These are phyloP conservation scores for Harpalus rubripes DNA, from an alignment of 2,888 invertebrate species.

Conservation along the genomic window DNA sequence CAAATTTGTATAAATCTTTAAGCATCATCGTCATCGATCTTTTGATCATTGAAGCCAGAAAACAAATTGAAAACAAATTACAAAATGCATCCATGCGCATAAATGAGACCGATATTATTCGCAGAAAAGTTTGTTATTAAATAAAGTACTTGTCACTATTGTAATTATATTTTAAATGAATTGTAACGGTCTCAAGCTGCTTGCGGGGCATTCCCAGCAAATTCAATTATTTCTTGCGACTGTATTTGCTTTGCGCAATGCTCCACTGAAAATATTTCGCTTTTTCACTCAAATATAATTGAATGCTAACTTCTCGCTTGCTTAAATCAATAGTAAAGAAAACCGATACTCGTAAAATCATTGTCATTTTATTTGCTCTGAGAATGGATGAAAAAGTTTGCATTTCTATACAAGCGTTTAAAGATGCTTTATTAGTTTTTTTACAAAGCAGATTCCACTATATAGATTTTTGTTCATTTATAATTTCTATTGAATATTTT, in stretches of 20 bases:
- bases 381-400: neutral
- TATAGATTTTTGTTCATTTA: neutral
- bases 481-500: neutral
- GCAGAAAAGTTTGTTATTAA: constrained; percentile 47
- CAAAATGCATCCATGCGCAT: constrained; percentile 44
- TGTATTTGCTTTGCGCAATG: constrained; percentile 22
- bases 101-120: constrained; percentile 52
- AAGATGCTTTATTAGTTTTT: neutral
- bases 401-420: neutral
- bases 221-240: constrained; percentile 23
- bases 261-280: neutral
- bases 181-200: constrained; percentile 29
- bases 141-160: constrained; percentile 43
- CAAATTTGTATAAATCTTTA: neutral
- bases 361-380: neutral
- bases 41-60: constrained; percentile 28
- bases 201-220: constrained; percentile 28
- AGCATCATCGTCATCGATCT: neutral
- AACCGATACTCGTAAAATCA: constrained; percentile 2
- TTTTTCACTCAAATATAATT: constrained; percentile 39
- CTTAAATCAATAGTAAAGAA: constrained; percentile 17
- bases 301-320: constrained; percentile 25
- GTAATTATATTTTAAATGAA: constrained; percentile 47
- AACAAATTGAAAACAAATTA: constrained; percentile 39
- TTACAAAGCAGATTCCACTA: neutral